A percentile compares a stretch with the other conserved stretches of the same genome.
These are phyloP conservation scores for Calidris pugnax DNA, from an alignment of 2,113 vertebrate species.

Conservation along the genomic window DNA sequence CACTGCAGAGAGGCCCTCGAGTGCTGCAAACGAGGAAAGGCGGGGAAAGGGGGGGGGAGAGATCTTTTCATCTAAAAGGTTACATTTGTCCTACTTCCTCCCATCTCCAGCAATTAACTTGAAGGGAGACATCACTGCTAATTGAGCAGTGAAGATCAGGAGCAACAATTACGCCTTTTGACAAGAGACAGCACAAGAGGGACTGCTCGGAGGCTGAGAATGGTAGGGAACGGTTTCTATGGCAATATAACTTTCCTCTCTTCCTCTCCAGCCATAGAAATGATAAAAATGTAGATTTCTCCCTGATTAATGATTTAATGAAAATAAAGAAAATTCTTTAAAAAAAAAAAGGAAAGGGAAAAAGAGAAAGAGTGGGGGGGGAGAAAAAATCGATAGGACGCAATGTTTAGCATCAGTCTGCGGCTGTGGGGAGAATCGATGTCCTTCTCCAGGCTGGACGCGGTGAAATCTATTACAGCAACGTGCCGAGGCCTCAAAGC, in stretches of 20 bases:
- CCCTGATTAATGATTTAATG: conserved; percentile 71
- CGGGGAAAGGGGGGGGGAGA: conserved; percentile 12
- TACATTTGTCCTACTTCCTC: conserved; percentile 77
- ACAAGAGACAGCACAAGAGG: conserved; percentile 74
- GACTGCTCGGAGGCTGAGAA: conserved; percentile 73
- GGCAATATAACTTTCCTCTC: conserved; percentile 73
- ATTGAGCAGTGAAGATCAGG: conserved; percentile 79
- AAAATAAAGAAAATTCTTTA: conserved; percentile 62
- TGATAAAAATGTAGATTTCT: conserved; percentile 68
- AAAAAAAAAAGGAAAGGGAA: background rate
- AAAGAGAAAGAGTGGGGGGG: rapidly evolving
- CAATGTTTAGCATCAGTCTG: conserved; percentile 49
- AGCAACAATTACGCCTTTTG: conserved; percentile 80
- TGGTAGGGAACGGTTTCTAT: conserved; percentile 75
- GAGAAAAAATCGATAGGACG: conserved; percentile 24
- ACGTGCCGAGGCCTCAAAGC: conserved; percentile 23
- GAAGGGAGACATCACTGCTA: conserved; percentile 78
- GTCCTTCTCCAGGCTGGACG: conserved; percentile 55
- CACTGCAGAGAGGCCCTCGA: background rate
- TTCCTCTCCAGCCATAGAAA: conserved; percentile 69
- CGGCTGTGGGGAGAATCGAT: conserved; percentile 57
- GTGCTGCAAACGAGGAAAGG: background rate
- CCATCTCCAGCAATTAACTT: conserved; percentile 78
- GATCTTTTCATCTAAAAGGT: conserved; percentile 78
- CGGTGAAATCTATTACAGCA: conserved; percentile 59